Conservation (phyloP, 1,140 invertebrate species). For the Andrena cerasifolii region DNA sequence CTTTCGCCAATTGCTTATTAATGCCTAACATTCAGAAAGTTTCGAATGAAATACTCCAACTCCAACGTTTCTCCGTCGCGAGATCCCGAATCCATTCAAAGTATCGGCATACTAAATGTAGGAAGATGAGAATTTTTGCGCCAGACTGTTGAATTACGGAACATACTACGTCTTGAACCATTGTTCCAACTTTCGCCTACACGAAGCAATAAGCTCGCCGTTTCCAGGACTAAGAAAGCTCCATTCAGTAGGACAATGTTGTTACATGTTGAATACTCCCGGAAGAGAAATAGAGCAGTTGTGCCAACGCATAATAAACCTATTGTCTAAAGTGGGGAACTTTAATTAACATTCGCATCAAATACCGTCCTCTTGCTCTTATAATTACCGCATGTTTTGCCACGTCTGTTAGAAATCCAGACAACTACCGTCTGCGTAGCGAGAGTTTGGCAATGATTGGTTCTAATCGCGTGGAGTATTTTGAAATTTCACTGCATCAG, state of each 20-base stretch:
- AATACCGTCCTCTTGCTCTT: constrained; percentile 18
- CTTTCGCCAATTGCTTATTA: constrained; percentile 53
- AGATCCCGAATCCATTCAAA: neutral
- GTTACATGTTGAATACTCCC: constrained; percentile 55
- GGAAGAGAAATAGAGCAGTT: constrained; percentile 55
- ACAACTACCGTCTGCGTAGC: too few species aligned
- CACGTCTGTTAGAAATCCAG: neutral
- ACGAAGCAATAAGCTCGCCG: constrained; percentile 44
- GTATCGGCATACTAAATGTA: neutral
- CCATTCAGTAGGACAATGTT: constrained; percentile 33
- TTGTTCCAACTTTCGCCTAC: constrained; percentile 57
- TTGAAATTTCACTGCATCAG: neutral
- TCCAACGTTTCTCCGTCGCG: neutral
- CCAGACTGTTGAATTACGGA: constrained; percentile 9
- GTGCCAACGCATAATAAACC: constrained; percentile 58
- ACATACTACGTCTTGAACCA: constrained; percentile 32
- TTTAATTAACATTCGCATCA: constrained; percentile 57
- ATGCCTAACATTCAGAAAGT: constrained; percentile 16
- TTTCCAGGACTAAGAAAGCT: constrained; percentile 50
- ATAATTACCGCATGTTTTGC: neutral
- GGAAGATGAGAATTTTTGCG: constrained; percentile 22
- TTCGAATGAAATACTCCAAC: neutral
- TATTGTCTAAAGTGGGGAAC: constrained; percentile 61
- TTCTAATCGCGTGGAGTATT: neutral
- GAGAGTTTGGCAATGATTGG: neutral